Conservation (phyloP, 2,888 invertebrate genomes). For the Trissolcus brochymenae region DNA sequence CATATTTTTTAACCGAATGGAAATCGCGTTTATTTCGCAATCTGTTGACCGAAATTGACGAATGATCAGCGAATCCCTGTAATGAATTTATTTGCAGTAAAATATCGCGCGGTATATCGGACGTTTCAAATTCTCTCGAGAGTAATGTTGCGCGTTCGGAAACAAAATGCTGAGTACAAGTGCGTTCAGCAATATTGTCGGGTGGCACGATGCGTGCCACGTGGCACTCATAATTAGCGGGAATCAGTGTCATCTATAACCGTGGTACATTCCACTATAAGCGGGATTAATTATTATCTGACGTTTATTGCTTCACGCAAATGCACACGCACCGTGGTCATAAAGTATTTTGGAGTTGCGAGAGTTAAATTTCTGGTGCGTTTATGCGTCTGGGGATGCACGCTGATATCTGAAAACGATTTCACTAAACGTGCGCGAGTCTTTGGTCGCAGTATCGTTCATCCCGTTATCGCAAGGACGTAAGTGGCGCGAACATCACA, state of each 20-base stretch:
- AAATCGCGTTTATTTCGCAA: constrained; percentile 15
- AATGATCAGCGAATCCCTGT: constrained; percentile 24
- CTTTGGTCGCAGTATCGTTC: constrained; percentile 54
- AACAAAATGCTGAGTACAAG: constrained; percentile 42
- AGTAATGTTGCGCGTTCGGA: constrained; percentile 21
- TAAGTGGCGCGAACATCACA: constrained; percentile 51
- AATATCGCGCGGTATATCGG: constrained; percentile 24
- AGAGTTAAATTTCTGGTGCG: constrained; percentile 1
- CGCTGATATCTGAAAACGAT: constrained; percentile 55
- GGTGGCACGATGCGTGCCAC: constrained; percentile 28
- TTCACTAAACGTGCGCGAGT: constrained; percentile 31
- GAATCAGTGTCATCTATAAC: constrained; percentile 57
- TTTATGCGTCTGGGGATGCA: constrained; percentile 27
- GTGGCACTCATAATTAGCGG: constrained; percentile 47
- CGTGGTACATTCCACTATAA: constrained; percentile 55
- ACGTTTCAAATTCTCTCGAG: constrained; percentile 31
- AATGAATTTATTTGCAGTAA: constrained; percentile 36
- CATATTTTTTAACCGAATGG: neutral
- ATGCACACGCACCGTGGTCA: too few relatives aligned
- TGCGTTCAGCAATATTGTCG: constrained; percentile 22
- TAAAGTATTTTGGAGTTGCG: neutral
- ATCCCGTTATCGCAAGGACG: constrained; percentile 51
- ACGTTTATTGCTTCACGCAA: constrained; percentile 60
- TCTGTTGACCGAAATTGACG: constrained; percentile 36
- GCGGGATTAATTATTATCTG: constrained; percentile 61